Conservation (phyloP, 2,888 invertebrate genomes). For the Nephrocerus scutellatus region DNA sequence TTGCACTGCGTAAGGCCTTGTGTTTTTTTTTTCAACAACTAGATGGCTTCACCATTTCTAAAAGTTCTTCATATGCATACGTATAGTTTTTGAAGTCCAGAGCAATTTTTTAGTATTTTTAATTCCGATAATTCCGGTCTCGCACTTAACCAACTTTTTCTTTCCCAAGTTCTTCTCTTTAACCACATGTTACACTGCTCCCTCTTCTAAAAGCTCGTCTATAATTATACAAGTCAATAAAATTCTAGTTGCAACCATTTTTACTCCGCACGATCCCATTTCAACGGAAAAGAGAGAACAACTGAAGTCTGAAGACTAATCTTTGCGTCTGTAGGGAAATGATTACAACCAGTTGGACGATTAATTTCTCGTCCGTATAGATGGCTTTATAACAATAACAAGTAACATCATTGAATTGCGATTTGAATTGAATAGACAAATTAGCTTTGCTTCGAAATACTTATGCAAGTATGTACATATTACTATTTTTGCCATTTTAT, state of each 20-base stretch:
- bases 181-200: not conserved
- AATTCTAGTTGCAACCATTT: constrained; percentile 2
- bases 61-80: constrained; percentile 4
- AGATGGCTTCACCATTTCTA: no score
- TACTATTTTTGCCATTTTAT: no score
- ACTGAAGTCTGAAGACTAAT: constrained; percentile 1
- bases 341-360: not conserved
- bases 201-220: constrained; percentile 3
- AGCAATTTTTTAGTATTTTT: constrained; percentile 1
- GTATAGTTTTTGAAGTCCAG: constrained; percentile 3
- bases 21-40: no score
- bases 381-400: no score
- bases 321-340: constrained; percentile 1
- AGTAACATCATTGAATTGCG: no score
- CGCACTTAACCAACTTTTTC: constrained; percentile 2
- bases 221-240: constrained; percentile 4
- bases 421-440: no score
- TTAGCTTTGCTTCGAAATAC: no score
- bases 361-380: not conserved
- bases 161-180: constrained; percentile 3
- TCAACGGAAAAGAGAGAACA: constrained; percentile 3
- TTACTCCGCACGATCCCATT: constrained; percentile 1
- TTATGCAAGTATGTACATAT: no score
- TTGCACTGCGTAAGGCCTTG: no score
- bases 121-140: constrained; percentile 2